Evolutionary conservation across 2,797 vertebrate species (phyloP).

Genomic region (Coregonus suidteri): DNA sequence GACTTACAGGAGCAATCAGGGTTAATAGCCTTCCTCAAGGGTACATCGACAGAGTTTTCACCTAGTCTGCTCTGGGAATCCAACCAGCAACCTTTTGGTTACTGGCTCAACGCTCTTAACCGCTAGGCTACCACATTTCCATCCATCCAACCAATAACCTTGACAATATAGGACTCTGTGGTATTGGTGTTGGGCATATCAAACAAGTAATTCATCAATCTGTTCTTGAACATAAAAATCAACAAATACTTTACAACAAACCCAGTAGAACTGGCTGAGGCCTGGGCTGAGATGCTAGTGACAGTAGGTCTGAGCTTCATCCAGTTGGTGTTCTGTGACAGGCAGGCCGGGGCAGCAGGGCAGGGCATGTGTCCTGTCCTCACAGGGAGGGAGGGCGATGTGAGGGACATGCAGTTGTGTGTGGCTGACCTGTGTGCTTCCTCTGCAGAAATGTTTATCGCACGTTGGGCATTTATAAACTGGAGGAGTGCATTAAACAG

Average conservation of each 20-base stretch:
- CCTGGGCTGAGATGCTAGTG: too few species aligned
- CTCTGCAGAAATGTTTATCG: conserved; percentile 76
- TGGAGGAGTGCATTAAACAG: conserved; percentile 79
- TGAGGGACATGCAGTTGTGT: conserved; percentile 17
- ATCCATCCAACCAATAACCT: not conserved
- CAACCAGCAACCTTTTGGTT: too few species aligned
- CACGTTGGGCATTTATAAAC: conserved; percentile 77
- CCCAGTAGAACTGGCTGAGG: too few species aligned
- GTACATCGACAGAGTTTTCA: too few species aligned
- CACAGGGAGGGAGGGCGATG: conserved; percentile 24
- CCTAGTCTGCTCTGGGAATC: too few species aligned
- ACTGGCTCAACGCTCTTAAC: too few species aligned
- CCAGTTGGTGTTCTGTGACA: not conserved
- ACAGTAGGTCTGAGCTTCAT: not conserved
- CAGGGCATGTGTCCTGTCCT: conserved; percentile 7
- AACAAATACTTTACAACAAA: not conserved
- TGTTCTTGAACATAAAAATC: not conserved
- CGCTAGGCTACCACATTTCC: too few species aligned
- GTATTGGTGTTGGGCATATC: not conserved
- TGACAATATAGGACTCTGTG: not conserved
- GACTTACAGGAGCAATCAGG: too few species aligned
- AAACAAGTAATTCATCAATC: conserved; percentile 4
- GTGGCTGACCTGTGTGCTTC: conserved; percentile 62
- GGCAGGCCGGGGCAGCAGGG: not conserved
- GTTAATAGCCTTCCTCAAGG: too few species aligned